Percentiles rank a stretch among this genome's conserved stretches.
phyloP scores from a whole-genome alignment of 2,888 invertebrate genomes.

The Hipparchia sbordonii region DNA sequence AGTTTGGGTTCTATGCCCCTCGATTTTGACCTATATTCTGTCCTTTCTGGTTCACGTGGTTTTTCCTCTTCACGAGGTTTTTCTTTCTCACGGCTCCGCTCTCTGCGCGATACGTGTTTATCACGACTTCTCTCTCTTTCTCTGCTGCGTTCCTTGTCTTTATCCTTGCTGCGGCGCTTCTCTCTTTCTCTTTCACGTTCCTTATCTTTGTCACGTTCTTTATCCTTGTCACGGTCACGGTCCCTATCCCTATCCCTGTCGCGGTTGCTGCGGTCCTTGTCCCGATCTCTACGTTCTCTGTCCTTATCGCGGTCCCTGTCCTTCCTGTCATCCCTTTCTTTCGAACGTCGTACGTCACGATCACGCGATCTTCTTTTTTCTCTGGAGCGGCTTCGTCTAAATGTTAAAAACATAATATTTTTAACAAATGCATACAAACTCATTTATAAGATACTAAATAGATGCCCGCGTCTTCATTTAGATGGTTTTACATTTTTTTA shows the following conservation, averaged over 20 bases:
- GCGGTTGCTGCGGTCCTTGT: slow-evolving; percentile 55
- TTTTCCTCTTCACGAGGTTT: slow-evolving; percentile 63
- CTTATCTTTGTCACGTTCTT: slow-evolving; percentile 55
- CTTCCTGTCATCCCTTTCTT: slow-evolving; percentile 76
- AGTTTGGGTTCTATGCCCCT: slow-evolving; percentile 83
- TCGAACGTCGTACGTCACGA: slow-evolving; percentile 81
- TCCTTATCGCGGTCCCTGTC: slow-evolving; percentile 53
- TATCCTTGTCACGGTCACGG: slow-evolving; percentile 54
- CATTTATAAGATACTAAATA: too few species aligned
- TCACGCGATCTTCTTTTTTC: slow-evolving; percentile 83
- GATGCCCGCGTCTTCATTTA: too few species aligned
- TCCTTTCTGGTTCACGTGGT: slow-evolving; percentile 54
- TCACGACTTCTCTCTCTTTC: slow-evolving; percentile 56
- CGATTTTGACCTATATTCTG: slow-evolving; percentile 71
- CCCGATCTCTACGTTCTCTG: slow-evolving; percentile 51
- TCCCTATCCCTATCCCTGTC: slow-evolving; percentile 54
- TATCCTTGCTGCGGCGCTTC: slow-evolving; percentile 52
- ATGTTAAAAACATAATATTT: slow-evolving; percentile 19
- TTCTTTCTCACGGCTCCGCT: slow-evolving; percentile 53
- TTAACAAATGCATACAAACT: not conserved
- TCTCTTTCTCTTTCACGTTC: slow-evolving; percentile 47
- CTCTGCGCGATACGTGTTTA: slow-evolving; percentile 41
- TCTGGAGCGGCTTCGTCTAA: slow-evolving; percentile 72
- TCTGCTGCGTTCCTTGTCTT: slow-evolving; percentile 56
- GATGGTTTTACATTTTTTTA: too few species aligned